Conservation (phyloP, 2,797 vertebrate genomes). For the Lycodopsis pacificus region DNA sequence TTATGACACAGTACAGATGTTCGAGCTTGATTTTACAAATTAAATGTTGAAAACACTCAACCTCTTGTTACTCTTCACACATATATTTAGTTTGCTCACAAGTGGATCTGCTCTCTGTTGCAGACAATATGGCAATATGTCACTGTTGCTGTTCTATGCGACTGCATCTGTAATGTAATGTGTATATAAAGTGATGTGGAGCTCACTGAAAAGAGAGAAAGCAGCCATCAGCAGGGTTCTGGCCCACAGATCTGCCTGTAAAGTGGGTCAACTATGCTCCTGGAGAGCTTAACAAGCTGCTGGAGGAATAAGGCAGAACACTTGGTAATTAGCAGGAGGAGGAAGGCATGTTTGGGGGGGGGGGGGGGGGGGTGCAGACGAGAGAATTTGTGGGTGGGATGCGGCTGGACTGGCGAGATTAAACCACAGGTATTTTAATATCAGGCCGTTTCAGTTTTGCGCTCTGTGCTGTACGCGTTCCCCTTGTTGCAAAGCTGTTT, state of each 20-base stretch:
- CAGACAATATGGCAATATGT: constrained; percentile 17
- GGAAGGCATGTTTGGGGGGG: constrained; percentile 62
- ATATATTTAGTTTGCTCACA: background rate
- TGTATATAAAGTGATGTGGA: constrained; percentile 19
- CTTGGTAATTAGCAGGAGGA: constrained; percentile 80
- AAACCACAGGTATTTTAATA: constrained; percentile 36
- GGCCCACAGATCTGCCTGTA: constrained; percentile 72
- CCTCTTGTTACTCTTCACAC: background rate
- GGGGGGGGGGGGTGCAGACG: constrained; percentile 41
- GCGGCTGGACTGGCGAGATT: constrained; percentile 44
- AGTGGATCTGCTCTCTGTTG: constrained; percentile 3
- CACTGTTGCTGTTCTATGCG: constrained; percentile 9
- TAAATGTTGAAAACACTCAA: background rate
- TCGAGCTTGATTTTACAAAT: background rate
- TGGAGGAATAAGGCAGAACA: constrained; percentile 77
- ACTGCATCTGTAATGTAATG: constrained; percentile 1
- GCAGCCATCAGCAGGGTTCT: constrained; percentile 62
- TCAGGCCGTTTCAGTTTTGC: constrained; percentile 11
- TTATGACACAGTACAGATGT: background rate
- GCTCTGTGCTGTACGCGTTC: background rate
- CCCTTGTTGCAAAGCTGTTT: background rate
- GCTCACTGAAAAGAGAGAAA: constrained; percentile 47
- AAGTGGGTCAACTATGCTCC: constrained; percentile 86
- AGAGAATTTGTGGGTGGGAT: constrained; percentile 63
- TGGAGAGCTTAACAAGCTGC: constrained; percentile 82